Base-by-base conservation (phyloP, 1,140 invertebrate genomes). In the Ditylenchus dipsaci region DNA sequence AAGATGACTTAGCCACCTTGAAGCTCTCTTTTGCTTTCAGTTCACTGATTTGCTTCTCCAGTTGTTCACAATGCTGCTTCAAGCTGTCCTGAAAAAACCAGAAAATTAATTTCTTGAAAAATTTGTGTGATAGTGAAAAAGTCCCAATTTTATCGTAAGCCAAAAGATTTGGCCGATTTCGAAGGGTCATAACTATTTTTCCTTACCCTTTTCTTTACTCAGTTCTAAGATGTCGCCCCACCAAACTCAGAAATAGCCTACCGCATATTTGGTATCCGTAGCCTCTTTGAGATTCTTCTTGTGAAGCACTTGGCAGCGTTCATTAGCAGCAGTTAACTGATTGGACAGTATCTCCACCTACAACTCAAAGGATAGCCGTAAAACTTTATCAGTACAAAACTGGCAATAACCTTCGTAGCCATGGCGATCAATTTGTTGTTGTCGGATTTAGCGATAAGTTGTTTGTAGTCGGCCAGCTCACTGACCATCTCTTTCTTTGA, bases 361-460 rank as follows among this genome's bases (percentile, higher is more conserved):
- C 49, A 72, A 43, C 3, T 29, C 3, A 56, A 61, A 33, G 19
- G 29, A 13, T 61, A 26, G 8, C 5, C 59, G 59, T n/a, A 5
- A 5, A 33, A 61, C n/a, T n/a, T 38, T 38, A 27, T n/a, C 5
- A 21, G 59, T 5, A 30, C 3, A 26, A 61, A 26, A 8, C n/a
- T 61, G n/a, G n/a, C n/a, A 65, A 56, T 26, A 23, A 60, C 76
- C 59, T 80, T 80, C 8, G 79, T 82, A 29, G 78, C 78, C 64
- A 80, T 78, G 0, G 72, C 53, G 42, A 80, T 80, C 47, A 80
- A 60, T 45, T 80, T 81, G 30, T 80, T 73, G 57, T 81, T 81
- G 58, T 80, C 78, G 1, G 79, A 76, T 58, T 81, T 80, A 38
- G 76, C 73, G 29, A 80, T 71, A 15, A 82, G 68, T 45, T 80